A percentile compares a stretch with the other conserved stretches of the same genome.
These are phyloP conservation scores for Akabosia matsudoensis DNA, from an alignment of 1,140 invertebrate genomes.

Conservation along the genomic window DNA sequence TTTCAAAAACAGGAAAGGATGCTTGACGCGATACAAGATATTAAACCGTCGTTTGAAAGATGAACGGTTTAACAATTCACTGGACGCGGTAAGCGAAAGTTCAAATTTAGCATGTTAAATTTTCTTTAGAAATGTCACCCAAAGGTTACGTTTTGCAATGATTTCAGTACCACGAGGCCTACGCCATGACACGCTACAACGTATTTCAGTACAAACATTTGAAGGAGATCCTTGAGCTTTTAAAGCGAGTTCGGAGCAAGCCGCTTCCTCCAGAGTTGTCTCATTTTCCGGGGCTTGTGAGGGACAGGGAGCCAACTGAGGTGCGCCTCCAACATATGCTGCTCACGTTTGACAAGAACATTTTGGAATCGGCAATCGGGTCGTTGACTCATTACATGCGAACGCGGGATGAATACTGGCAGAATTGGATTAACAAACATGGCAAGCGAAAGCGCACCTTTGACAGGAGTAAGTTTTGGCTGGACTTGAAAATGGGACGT, in stretches of 20 bases:
- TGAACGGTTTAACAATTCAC: slow-evolving; percentile 25
- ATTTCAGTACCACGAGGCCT: slow-evolving; percentile 43
- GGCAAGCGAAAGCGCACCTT: slow-evolving; percentile 34
- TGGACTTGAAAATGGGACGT: slow-evolving; percentile 1
- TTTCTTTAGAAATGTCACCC: too few relatives aligned
- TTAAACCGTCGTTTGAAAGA: slow-evolving; percentile 27
- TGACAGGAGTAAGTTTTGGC: slow-evolving; percentile 44
- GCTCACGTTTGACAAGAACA: slow-evolving; percentile 35
- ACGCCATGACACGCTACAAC: slow-evolving; percentile 45
- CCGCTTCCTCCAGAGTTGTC: neutral
- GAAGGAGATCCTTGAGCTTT: slow-evolving; percentile 32
- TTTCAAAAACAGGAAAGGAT: slow-evolving; percentile 45
- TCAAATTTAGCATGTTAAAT: neutral
- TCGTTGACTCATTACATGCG: slow-evolving; percentile 32
- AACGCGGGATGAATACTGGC: slow-evolving; percentile 31
- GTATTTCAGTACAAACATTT: slow-evolving; percentile 43
- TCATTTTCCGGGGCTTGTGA: slow-evolving; percentile 20
- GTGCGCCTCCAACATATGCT: slow-evolving; percentile 32
- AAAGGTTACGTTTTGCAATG: neutral
- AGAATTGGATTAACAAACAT: slow-evolving; percentile 28
- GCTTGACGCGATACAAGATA: slow-evolving; percentile 43
- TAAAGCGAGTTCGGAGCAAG: slow-evolving; percentile 26
- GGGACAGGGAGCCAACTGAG: slow-evolving; percentile 33
- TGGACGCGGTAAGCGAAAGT: slow-evolving; percentile 36
- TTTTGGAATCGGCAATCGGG: slow-evolving; percentile 27